These are phyloP conservation scores for Drosophila lini DNA, from an alignment of 1,140 invertebrate species.

Conservation along the genomic window DNA sequence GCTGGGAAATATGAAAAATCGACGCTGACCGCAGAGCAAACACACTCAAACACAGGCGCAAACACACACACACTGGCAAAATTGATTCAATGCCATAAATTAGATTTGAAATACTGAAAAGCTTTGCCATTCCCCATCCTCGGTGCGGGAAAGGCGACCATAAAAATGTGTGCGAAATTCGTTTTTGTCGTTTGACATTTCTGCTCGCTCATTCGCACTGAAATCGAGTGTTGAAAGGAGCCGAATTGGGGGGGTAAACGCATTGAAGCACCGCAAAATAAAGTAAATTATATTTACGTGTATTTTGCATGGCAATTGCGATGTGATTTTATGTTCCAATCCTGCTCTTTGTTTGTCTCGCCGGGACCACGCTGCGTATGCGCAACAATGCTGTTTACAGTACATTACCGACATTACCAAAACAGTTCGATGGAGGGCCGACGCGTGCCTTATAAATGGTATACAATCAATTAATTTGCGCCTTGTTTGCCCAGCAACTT, in stretches of 20 bases:
- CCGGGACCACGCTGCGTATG: conserved; percentile 49
- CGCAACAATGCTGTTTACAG: conserved; percentile 59
- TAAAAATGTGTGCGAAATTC: conserved; percentile 77
- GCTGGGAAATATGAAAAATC: conserved; percentile 78
- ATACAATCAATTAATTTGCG: conserved; percentile 79
- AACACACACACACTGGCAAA: conserved; percentile 40
- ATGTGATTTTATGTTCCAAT: conserved; percentile 45
- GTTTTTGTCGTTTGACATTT: conserved; percentile 66
- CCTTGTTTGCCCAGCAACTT: conserved; percentile 69
- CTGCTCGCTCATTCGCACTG: conserved; percentile 39
- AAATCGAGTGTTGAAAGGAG: conserved; percentile 7
- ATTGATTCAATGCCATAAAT: conserved; percentile 83
- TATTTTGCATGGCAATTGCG: conserved; percentile 77
- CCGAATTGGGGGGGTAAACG: background rate
- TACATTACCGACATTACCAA: conserved; percentile 57
- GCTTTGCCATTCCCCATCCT: conserved; percentile 35
- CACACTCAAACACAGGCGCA: conserved; percentile 25
- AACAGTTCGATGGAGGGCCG: conserved; percentile 20
- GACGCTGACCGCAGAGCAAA: conserved; percentile 71
- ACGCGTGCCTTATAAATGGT: conserved; percentile 77
- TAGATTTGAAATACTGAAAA: conserved; percentile 82
- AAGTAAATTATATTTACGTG: conserved; percentile 79
- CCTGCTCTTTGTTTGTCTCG: conserved; percentile 9
- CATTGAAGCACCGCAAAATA: conserved; percentile 69
- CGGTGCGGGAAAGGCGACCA: conserved; percentile 36